These are phyloP conservation scores for Sebastes schlegelii DNA, from an alignment of 2,113 vertebrate species.

Conservation along the genomic window DNA sequence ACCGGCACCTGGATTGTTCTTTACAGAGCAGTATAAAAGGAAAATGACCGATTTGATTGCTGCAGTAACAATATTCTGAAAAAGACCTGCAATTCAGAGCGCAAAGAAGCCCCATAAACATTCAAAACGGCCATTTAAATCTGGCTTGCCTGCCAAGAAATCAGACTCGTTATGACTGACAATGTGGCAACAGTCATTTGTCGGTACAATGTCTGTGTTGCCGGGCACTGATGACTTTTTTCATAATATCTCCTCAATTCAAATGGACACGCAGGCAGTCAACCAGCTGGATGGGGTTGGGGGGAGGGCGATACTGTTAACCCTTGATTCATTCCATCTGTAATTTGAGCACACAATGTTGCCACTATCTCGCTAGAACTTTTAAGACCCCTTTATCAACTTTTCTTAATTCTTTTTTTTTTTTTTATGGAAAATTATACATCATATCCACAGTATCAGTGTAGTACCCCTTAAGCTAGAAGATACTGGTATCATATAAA, in stretches of 20 bases:
- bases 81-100: conserved; percentile 31
- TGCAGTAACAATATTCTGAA: conserved; percentile 13
- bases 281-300: not conserved
- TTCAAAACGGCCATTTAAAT: conserved; percentile 25
- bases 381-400: not conserved
- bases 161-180: not conserved
- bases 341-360: not conserved
- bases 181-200: not conserved
- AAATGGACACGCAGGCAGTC: not conserved
- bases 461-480: too few species aligned
- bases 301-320: not conserved
- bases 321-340: not conserved
- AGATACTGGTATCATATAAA: too few species aligned
- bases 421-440: too few species aligned
- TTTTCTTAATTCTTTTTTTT: too few species aligned
- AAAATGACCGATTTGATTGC: conserved; percentile 35
- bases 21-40: conserved; percentile 4
- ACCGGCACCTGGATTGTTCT: conserved; percentile 23
- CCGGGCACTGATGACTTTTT: not conserved
- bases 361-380: not conserved
- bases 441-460: too few species aligned
- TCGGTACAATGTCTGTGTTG: not conserved
- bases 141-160: not conserved
- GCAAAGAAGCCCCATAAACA: conserved; percentile 32
- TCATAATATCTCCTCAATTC: not conserved